Conservation (phyloP, 2,888 invertebrate genomes). For the Tryphoninae sp. region DNA sequence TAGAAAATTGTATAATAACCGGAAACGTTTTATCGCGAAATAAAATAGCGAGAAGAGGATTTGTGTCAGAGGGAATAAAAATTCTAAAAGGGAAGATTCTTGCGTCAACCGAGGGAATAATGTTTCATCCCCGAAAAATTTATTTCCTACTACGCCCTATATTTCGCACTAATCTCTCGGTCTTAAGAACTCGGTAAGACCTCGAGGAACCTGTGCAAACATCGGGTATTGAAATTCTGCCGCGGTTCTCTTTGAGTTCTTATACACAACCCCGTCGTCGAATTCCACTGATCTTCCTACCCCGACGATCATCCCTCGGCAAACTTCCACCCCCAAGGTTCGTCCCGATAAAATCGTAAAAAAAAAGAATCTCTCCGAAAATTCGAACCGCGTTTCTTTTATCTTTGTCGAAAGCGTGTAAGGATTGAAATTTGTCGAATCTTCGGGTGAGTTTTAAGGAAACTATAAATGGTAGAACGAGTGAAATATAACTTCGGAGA, state of each 20-base stretch:
- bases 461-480: too few species aligned
- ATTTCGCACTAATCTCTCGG: conserved; percentile 1
- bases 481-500: too few species aligned
- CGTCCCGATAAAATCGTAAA: not conserved
- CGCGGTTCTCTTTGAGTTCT: conserved; percentile 41
- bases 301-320: not conserved
- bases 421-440: too few species aligned
- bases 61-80: not conserved
- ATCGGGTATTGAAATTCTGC: conserved; percentile 28
- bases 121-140: too few species aligned
- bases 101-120: not conserved
- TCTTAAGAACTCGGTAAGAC: conserved; percentile 25
- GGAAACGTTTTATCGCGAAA: too few species aligned
- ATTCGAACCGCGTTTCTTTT: not conserved
- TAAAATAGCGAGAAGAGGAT: too few species aligned
- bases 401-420: too few species aligned
- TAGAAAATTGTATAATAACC: too few species aligned
- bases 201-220: conserved; percentile 48
- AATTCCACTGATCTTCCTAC: not conserved
- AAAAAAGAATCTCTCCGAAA: not conserved
- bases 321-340: not conserved
- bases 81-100: not conserved
- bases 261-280: conserved; percentile 9
- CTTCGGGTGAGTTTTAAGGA: too few species aligned
- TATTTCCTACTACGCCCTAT: not conserved